Evolutionary conservation across 2,888 invertebrate genomes (phyloP), one percentile per base, ranked within the genome.

Genomic region (Trachelus iudaicus): DNA sequence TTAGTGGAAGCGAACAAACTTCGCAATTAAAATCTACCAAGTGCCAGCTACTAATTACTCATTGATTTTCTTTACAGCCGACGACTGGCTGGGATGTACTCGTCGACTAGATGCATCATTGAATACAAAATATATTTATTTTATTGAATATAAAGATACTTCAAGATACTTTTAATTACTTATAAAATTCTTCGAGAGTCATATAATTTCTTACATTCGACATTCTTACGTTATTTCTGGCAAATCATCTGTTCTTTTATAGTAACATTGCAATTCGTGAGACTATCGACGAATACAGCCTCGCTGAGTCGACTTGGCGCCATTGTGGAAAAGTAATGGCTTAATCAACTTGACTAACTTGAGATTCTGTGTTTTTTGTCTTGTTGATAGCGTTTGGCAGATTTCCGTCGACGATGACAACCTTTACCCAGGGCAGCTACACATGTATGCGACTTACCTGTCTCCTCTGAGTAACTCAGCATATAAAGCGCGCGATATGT

Each of bases 361-460:
- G 80, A 76, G 40, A 37, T 81, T 81, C 83, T 90, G 85, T 89
- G 85, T 90, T 89, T 89, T 91, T 87, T 91, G 87, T 91, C 87
- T 89, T 92, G 90, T 85, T 94, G 92, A 85, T 94, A 96, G 96
- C 96, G 89, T 94, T 96, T 88, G 97, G 96, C 84, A 95, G 96
- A 92, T 97, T 97, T 91, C 97, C 97, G 77, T 92, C 94, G 81
- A 96, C 96, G 91, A 95, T 97, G 91, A 94, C 96, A 83, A 94
- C 95, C 79, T 97, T 95, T 92, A 96, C 96, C 84, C 96, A 97
- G 92, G 97, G 97, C 91, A 97, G 95, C 92, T 98, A 97, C 89
- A 97, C 98, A 92, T 98, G 98, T 98, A 95, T 93, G 95, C 93
- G 93, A 88, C 85, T 88, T 86, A 88, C 83, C 87, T 87, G 85